Evolutionary conservation across 1,140 invertebrate genomes (phyloP).

Genomic region (Orius laevigatus): DNA sequence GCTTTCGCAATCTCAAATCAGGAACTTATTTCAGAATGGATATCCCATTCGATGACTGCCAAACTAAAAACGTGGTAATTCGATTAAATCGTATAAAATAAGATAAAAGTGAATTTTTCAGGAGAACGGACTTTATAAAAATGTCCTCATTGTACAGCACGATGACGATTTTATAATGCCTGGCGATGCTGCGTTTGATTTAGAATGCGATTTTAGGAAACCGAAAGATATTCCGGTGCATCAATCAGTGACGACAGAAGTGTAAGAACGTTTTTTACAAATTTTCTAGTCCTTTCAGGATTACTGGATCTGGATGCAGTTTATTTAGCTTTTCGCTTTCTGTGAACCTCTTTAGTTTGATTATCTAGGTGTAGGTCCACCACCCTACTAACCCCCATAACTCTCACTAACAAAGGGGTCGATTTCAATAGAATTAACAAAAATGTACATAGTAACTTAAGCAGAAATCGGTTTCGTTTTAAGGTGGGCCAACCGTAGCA

Average conservation of each 20-base stretch:
- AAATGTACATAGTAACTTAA: not conserved
- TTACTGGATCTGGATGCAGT: too few species aligned
- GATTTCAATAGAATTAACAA: not conserved
- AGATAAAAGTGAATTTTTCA: too few species aligned
- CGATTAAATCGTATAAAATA: too few species aligned
- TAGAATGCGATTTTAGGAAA: conserved; percentile 40
- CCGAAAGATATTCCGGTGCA: conserved; percentile 31
- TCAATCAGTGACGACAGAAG: conserved; percentile 27
- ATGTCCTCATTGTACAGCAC: conserved; percentile 39
- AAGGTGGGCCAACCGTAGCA: too few species aligned
- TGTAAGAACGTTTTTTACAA: not conserved
- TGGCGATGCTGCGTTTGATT: conserved; percentile 40
- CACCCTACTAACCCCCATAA: not conserved
- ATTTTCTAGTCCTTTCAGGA: too few species aligned
- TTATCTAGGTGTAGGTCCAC: not conserved
- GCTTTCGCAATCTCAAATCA: conserved; percentile 33
- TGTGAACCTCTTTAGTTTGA: not conserved
- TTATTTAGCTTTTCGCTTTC: not conserved
- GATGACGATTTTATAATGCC: conserved; percentile 44
- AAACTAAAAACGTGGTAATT: conserved; percentile 31
- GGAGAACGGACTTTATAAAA: conserved; percentile 34
- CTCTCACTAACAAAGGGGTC: not conserved
- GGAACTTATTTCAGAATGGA: conserved; percentile 33
- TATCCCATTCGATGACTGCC: conserved; percentile 36
- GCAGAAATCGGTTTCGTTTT: too few species aligned